Evolutionary conservation across 2,888 invertebrate species (phyloP).

Genomic region (Ptilodon capucinus): DNA sequence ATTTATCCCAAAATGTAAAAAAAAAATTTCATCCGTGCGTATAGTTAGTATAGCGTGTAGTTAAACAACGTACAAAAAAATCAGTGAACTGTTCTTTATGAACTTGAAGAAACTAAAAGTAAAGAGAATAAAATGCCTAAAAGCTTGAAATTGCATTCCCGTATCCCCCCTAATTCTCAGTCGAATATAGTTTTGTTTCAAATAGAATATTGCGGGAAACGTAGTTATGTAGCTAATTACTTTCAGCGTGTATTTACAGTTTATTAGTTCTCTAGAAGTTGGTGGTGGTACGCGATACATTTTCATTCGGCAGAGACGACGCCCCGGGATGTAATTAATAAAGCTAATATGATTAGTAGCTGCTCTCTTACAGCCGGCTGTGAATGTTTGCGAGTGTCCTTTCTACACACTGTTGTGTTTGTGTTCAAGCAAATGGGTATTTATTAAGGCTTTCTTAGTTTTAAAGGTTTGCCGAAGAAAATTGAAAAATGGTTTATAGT

Average conservation of each 20-base stretch:
- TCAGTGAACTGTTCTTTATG: too few species aligned
- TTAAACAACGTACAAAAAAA: too few species aligned
- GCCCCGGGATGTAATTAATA: constrained; percentile 72
- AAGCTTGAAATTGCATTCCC: not conserved
- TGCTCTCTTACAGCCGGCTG: constrained; percentile 53
- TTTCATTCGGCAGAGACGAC: constrained; percentile 73
- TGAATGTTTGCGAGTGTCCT: not conserved
- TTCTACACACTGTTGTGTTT: not conserved
- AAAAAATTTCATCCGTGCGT: too few species aligned
- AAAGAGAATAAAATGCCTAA: too few species aligned
- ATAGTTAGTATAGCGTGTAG: too few species aligned
- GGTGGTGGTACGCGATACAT: constrained; percentile 58
- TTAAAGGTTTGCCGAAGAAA: too few species aligned
- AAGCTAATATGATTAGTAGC: constrained; percentile 78
- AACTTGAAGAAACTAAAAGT: too few species aligned
- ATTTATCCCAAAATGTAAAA: too few species aligned
- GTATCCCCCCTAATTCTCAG: not conserved
- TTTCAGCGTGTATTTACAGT: constrained; percentile 28
- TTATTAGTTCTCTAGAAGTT: constrained; percentile 41
- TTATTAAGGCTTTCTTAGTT: not conserved
- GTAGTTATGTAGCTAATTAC: not conserved
- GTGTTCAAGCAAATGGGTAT: not conserved
- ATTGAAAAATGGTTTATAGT: too few species aligned
- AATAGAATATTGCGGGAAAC: not conserved
- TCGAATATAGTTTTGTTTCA: not conserved